These are phyloP conservation scores for Chymomyza costata DNA, from an alignment of 1,140 invertebrate genomes.

Conservation along the genomic window DNA sequence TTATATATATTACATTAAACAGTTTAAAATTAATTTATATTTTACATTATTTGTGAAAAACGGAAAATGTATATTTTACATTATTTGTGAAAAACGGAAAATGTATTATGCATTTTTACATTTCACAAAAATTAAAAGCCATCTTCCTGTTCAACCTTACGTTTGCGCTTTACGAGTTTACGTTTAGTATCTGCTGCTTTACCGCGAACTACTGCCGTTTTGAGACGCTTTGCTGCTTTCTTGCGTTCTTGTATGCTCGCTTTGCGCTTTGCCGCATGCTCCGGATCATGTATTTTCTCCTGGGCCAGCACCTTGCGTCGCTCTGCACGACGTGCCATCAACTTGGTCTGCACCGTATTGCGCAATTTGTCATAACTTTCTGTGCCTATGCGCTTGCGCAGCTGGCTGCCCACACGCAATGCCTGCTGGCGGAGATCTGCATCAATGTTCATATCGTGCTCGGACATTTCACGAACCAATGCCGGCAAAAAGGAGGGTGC, in stretches of 20 bases:
- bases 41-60: too few species aligned
- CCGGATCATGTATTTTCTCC: constrained; percentile 82
- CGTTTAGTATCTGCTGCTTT: constrained; percentile 61
- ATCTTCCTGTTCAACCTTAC: constrained; percentile 56
- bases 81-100: too few species aligned
- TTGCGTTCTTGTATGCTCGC: constrained; percentile 63
- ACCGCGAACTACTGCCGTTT: constrained; percentile 63
- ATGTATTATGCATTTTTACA: too few species aligned
- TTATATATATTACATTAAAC: too few species aligned
- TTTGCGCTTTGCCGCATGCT: constrained; percentile 82
- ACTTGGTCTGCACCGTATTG: constrained; percentile 77
- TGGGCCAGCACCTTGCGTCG: constrained; percentile 81
- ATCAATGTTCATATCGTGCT: constrained; percentile 77
- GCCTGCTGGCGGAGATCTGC: constrained; percentile 78
- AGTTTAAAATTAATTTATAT: too few species aligned
- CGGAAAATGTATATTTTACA: too few species aligned
- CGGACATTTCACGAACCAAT: constrained; percentile 82
- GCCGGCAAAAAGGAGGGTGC: constrained; percentile 79
- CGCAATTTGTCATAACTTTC: constrained; percentile 81
- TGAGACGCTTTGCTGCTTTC: constrained; percentile 59
- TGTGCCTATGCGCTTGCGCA: constrained; percentile 81
- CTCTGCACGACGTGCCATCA: constrained; percentile 79
- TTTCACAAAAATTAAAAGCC: constrained; percentile 33
- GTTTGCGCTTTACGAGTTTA: constrained; percentile 67
- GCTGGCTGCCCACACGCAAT: constrained; percentile 80